Percentiles rank a stretch among this genome's conserved stretches.
Conservation (phyloP, 2,797 vertebrate genomes). For the Acanthiza pusilla region DNA sequence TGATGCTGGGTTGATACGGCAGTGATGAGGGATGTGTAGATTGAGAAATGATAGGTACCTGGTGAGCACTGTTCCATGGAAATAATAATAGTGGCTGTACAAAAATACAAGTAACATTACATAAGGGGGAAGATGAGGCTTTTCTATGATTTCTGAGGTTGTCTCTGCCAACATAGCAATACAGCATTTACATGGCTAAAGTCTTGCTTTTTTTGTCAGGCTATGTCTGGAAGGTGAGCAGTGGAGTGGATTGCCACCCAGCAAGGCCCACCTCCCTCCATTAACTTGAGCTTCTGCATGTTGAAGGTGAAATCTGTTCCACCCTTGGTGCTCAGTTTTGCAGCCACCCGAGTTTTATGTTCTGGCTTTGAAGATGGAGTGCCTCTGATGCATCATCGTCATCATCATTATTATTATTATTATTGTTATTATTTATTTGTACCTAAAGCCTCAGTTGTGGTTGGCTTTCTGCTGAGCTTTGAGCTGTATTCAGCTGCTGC, state of each 20-base stretch:
- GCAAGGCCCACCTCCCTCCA: not conserved
- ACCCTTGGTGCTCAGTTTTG: not conserved
- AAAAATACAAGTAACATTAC: not conserved
- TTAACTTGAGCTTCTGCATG: not conserved
- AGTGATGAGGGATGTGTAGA: not conserved
- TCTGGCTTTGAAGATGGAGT: not conserved
- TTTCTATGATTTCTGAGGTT: not conserved
- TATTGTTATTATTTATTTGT: not conserved
- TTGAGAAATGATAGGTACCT: not conserved
- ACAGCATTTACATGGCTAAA: not conserved
- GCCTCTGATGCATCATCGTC: not conserved
- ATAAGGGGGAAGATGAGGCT: not conserved
- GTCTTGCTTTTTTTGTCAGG: not conserved
- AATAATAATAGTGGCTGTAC: not conserved
- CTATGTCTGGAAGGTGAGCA: not conserved
- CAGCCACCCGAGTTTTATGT: not conserved
- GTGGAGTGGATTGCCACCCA: not conserved
- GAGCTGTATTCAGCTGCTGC: not conserved
- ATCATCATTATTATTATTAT: not conserved
- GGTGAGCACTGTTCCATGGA: not conserved
- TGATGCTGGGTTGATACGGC: not conserved
- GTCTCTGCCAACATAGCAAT: not conserved
- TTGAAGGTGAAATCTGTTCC: not conserved
- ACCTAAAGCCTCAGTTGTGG: not conserved
- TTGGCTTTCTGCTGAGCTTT: conserved; percentile 21